phyloP scores from a whole-genome alignment of 2,888 invertebrate species.

The Leptinotarsa tumamoca region DNA sequence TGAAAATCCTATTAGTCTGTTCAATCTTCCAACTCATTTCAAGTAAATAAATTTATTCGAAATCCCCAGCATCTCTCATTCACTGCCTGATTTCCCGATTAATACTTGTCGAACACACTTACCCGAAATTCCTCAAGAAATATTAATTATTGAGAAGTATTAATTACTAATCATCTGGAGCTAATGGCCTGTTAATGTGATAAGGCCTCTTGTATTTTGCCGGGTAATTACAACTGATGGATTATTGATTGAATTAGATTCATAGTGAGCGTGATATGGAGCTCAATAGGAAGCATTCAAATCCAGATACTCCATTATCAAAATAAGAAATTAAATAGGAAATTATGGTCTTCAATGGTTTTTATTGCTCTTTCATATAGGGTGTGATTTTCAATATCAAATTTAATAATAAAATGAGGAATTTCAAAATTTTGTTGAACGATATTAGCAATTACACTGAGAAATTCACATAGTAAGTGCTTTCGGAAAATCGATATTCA shows the following conservation, averaged over 20 bases:
- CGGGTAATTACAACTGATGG: constrained; percentile 16
- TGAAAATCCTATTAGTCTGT: no score
- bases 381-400: no score
- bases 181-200: constrained; percentile 21
- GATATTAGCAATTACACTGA: no score
- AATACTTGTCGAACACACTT: constrained; percentile 18
- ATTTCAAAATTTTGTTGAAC: no score
- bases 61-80: neutral
- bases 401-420: no score
- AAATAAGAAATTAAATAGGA: no score
- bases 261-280: neutral
- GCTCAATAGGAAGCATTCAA: neutral
- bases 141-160: neutral
- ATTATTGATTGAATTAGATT: constrained; percentile 9
- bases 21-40: neutral
- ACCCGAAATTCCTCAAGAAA: neutral
- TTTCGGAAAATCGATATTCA: no score
- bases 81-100: neutral
- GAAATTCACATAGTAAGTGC: no score
- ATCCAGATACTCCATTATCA: neutral
- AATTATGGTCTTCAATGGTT: no score
- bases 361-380: no score
- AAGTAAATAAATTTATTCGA: neutral
- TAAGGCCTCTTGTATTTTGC: constrained; percentile 13
- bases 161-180: constrained; percentile 17